These are phyloP conservation scores for Anagrus nilaparvatae DNA, from an alignment of 1,140 invertebrate species.

Conservation along the genomic window DNA sequence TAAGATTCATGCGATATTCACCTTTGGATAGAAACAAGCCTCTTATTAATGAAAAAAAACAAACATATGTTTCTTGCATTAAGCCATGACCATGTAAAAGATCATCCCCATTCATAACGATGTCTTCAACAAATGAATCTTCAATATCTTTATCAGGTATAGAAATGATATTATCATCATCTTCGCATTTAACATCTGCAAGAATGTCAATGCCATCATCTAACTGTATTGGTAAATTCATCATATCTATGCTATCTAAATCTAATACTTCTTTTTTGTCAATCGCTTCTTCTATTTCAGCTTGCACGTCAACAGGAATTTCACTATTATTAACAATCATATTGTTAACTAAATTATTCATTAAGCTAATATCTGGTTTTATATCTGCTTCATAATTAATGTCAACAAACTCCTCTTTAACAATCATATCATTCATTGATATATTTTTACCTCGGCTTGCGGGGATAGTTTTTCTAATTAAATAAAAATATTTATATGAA, in stretches of 20 bases:
- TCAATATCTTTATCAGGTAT: constrained; percentile 33
- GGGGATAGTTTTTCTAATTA: too few species aligned
- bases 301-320: constrained; percentile 14
- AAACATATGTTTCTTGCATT: constrained; percentile 67
- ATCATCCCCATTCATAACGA: constrained; percentile 26
- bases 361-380: constrained; percentile 26
- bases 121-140: constrained; percentile 22
- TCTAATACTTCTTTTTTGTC: constrained; percentile 41
- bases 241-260: constrained; percentile 53
- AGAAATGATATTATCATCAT: constrained; percentile 31
- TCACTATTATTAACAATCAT: too few species aligned
- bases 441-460: too few species aligned
- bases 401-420: too few species aligned
- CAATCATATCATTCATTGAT: too few species aligned
- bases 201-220: constrained; percentile 51
- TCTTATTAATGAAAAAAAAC: constrained; percentile 71
- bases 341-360: too few species aligned
- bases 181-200: constrained; percentile 43
- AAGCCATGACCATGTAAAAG: too few species aligned
- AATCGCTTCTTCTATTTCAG: constrained; percentile 29
- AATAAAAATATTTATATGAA: too few species aligned
- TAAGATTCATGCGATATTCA: constrained; percentile 65
- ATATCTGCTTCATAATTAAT: constrained; percentile 27
- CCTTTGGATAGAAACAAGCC: constrained; percentile 75
- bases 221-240: constrained; percentile 53